Evolutionary conservation across 2,797 vertebrate species (phyloP).

Genomic region (Hypotaenidia okinawae): DNA sequence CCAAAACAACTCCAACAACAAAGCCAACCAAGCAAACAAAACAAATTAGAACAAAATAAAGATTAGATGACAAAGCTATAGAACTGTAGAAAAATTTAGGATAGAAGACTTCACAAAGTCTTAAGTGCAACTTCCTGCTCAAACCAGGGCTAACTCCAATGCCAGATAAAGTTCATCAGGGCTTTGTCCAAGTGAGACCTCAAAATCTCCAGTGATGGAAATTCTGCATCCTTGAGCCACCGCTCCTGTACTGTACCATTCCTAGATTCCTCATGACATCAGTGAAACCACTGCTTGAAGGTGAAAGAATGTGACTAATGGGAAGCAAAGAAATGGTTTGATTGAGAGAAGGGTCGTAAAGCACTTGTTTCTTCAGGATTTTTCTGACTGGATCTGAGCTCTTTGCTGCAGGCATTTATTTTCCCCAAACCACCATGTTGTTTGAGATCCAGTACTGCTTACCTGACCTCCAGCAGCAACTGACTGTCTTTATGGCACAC

Average conservation of each 20-base stretch:
- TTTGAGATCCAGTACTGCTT: not conserved
- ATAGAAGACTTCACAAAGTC: not conserved
- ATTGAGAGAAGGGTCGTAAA: not conserved
- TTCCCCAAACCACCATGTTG: not conserved
- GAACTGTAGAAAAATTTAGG: not conserved
- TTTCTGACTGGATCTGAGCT: not conserved
- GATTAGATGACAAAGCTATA: not conserved
- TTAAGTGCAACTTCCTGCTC: not conserved
- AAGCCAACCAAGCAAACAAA: not conserved
- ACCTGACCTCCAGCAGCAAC: not conserved
- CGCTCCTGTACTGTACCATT: not conserved
- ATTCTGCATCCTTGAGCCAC: not conserved
- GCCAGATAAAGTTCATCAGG: not conserved
- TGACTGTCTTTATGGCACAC: not conserved
- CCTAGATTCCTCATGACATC: not conserved
- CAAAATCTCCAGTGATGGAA: not conserved
- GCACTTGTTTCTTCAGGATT: not conserved
- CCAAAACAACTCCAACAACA: too few species aligned
- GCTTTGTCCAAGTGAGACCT: not conserved
- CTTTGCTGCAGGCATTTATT: not conserved
- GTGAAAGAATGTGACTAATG: not conserved
- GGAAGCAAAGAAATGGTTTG: not conserved
- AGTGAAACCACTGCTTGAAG: not conserved
- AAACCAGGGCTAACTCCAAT: not conserved
- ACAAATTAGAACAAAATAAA: not conserved